Base-by-base conservation (phyloP, 2,797 vertebrate species). In the Microctenopoma lineatum region DNA sequence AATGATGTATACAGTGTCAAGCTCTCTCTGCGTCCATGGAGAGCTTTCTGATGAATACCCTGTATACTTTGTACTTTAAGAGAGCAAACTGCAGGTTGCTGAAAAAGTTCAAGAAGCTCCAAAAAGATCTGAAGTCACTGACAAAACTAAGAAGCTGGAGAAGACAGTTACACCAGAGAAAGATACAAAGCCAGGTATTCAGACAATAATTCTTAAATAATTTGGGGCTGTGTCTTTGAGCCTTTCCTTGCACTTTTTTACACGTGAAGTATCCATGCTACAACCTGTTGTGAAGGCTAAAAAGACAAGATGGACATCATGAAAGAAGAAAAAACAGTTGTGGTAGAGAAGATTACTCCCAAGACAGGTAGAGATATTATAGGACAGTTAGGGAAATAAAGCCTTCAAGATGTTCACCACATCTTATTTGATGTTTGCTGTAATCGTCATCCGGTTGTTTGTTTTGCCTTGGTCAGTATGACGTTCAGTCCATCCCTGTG, bases 271-370 rank as follows among this genome's bases (percentile, higher is more conserved):
- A 46, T 55, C 58, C 4, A 74, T 79, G 41, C 66, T 68, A 34
- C 36, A 82, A 60, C 63, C 70, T 92, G 85, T 92, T 48, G 90
- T 88, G 85, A 80, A 95, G 95, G 93, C 95, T 89, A 85, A 94
- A 84, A 90, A 84, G 90, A 81, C 86, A 94, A 92, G 92, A 93
- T 70, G 85, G 21, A 21, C 21, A 88, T 84, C 75, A 91, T 92
- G 25, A 85, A 83, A 53, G 79, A 90, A 80, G 78, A 67, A 27
- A 86, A 84, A 75, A 1, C 83, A 29, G 3, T 64, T 7, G 34
- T 67, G 54, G 63, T 71, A 39, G 78, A 90, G 54, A 78, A 60
- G 52, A 78, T 48, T 27, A 3, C 73, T 72, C 77, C 88, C 39
- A 54, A 63, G 51, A 89, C 81, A 93, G 90, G 86, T 91, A 92